phyloP scores from a whole-genome alignment of 1,140 invertebrate species.

The Hyposmocoma kahamanoa region DNA sequence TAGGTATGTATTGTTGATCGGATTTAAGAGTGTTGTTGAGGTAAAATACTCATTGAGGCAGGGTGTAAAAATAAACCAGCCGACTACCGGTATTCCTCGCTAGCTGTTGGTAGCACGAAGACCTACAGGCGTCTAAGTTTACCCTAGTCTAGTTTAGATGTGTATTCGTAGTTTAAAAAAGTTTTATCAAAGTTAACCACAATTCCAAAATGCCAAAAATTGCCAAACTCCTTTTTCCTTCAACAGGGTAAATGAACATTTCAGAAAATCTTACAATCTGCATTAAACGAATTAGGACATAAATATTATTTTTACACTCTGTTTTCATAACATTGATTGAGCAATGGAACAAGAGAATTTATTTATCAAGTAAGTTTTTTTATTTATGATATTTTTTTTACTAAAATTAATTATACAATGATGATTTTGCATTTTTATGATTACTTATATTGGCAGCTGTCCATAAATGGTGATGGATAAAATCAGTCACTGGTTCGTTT shows the following conservation, averaged over 20 bases:
- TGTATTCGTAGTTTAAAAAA: too few relatives aligned
- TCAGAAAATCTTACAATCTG: conserved; percentile 13
- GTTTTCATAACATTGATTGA: conserved; percentile 61
- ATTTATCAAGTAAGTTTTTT: conserved; percentile 71
- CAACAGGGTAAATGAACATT: conserved; percentile 21
- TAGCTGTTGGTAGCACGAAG: background rate
- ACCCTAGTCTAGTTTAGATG: background rate
- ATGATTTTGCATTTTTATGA: conserved; percentile 66
- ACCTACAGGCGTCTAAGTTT: background rate
- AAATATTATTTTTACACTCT: conserved; percentile 65
- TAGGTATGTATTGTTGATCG: conserved; percentile 68
- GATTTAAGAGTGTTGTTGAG: conserved; percentile 65
- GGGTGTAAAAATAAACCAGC: conserved; percentile 61
- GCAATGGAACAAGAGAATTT: conserved; percentile 73
- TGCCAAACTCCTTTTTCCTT: background rate
- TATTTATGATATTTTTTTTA: conserved; percentile 45
- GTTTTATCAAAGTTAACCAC: too few relatives aligned
- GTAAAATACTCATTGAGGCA: conserved; percentile 67
- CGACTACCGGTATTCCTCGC: background rate
- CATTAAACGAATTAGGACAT: conserved; percentile 9
- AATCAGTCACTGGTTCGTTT: conserved; percentile 46
- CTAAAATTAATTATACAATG: conserved; percentile 60
- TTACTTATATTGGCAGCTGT: conserved; percentile 67
- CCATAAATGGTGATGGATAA: conserved; percentile 55
- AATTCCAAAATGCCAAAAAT: too few relatives aligned